Conservation (phyloP, 1,140 invertebrate species). For the Macrocentrus cingulum region DNA sequence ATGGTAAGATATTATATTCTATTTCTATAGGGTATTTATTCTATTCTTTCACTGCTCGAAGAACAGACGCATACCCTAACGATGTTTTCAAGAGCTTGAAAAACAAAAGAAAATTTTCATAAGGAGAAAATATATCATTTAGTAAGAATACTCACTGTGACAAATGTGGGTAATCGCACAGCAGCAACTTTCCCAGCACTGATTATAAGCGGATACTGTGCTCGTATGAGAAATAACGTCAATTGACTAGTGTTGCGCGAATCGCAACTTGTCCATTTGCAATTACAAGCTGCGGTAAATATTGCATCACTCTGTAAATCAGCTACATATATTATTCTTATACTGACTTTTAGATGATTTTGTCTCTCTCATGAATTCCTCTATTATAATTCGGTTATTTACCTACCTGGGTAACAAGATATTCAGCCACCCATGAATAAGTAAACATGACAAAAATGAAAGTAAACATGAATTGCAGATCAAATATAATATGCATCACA, state of each 20-base stretch:
- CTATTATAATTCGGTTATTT: too few species aligned
- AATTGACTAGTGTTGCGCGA: not conserved
- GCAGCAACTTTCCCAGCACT: not conserved
- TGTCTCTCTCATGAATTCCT: not conserved
- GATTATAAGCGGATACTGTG: not conserved
- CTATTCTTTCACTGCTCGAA: slow-evolving; percentile 3
- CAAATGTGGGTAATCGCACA: too few species aligned
- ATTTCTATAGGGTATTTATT: too few species aligned
- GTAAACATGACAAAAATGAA: not conserved
- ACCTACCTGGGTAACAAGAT: not conserved
- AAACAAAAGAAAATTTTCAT: too few species aligned
- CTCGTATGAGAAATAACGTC: not conserved
- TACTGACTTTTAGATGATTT: too few species aligned
- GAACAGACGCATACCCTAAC: slow-evolving; percentile 2
- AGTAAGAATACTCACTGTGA: slow-evolving; percentile 14
- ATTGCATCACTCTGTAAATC: not conserved
- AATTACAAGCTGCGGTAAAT: not conserved
- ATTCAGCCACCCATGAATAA: not conserved
- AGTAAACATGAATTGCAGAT: too few species aligned
- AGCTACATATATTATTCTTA: too few species aligned
- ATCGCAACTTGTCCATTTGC: not conserved
- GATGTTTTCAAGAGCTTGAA: slow-evolving; percentile 8
- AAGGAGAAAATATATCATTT: too few species aligned
- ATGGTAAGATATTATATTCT: too few species aligned
- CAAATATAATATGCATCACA: too few species aligned